phyloP scores from a whole-genome alignment of 2,888 invertebrate species.

The Melipona beecheii region DNA sequence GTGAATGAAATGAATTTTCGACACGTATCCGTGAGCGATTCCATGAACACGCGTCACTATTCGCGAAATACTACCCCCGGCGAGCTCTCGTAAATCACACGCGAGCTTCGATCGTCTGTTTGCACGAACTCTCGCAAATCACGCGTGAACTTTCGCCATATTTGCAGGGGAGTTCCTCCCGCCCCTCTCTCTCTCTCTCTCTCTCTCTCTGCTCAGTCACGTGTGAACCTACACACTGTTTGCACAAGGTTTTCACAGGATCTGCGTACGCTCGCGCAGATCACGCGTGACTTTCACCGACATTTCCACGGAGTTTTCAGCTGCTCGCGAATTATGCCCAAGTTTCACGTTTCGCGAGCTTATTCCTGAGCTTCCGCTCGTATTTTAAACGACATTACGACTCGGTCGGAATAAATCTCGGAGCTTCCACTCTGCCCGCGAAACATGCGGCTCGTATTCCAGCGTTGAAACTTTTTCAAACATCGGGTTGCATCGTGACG shows the following conservation, averaged over 20 bases:
- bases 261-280: slow-evolving; percentile 9
- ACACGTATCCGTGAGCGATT: slow-evolving; percentile 8
- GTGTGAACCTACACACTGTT: slow-evolving; percentile 11
- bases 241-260: not conserved
- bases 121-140: slow-evolving; percentile 9
- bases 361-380: not conserved
- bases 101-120: not conserved
- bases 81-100: not conserved
- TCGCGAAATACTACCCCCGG: not conserved
- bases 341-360: not conserved
- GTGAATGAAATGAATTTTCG: not conserved
- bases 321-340: slow-evolving; percentile 24
- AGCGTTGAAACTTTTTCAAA: not conserved
- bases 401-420: not conserved
- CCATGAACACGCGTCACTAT: not conserved
- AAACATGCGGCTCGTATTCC: not conserved
- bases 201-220: not conserved
- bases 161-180: not conserved
- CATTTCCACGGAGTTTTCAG: slow-evolving; percentile 15
- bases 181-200: no score
- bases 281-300: slow-evolving; percentile 4
- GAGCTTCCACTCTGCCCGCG: not conserved
- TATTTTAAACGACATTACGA: not conserved
- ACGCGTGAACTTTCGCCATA: slow-evolving; percentile 19
- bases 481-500: not conserved